Evolutionary conservation across 92 coral and sea anemone genomes (phyloP), one percentile per base, ranked within the genome.

Genomic region (Phenganax stokvisi): DNA sequence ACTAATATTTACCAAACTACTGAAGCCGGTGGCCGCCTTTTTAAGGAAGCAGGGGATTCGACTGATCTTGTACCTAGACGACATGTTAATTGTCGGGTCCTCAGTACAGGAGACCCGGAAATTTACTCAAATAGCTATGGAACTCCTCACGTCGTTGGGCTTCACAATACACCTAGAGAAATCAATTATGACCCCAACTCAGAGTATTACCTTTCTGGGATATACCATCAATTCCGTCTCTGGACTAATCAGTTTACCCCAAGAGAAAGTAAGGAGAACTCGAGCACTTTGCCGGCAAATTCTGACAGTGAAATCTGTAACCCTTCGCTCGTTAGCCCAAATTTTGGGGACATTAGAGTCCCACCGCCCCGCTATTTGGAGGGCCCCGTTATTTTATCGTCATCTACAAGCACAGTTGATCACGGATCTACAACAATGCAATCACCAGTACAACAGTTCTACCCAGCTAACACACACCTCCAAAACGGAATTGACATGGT

Each of bases 401-500:
- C 78, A 74, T 29, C 74, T 74, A 0, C 85, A 72, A 30, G 30
- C 62, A 20, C 76, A 77, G 61, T 72, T 86, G 57, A 86, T 83
- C 37, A 17, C 29, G 53, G 84, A 74, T 57, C 75, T 86, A 25
- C 83, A 56, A 37, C 51, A 53, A n/a, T 59, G 60, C 75, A 79
- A 80, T 67, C 64, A 73, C 55, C 51, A 51, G 11, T 81, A 81
- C 85, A 60, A 64, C 62, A 51, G 58, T 56, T 4, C 47, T 13
- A 59, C 17, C 4, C 7, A 13, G 7, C 65, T 59, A 25, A 10
- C 65, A 59, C 16, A 59, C 20, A 27, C 68, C 16, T 60, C 87
- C 77, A 72, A 76, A 44, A 15, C 6, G 44, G 90, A 87, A 37
- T 76, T 84, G 0, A 53, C 17, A 9, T 87, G 90, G 90, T 87